Base-by-base conservation (phyloP, 1,140 invertebrate genomes). In the Eumaeus atala region DNA sequence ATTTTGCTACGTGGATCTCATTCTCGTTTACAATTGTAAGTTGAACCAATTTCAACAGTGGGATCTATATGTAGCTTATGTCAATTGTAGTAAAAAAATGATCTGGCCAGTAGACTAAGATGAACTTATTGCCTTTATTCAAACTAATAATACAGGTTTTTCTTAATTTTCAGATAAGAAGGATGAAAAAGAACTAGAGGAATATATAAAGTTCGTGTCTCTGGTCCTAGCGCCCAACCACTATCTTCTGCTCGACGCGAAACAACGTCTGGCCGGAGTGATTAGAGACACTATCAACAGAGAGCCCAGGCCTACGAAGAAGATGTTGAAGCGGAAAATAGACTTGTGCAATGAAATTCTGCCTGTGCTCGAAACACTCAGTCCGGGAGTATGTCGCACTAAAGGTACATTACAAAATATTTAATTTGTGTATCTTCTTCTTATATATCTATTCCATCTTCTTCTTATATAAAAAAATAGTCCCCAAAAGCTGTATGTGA, bases 311-410 rank as follows among this genome's bases (percentile, higher is more conserved):
- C 90, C 89, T 0, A 84, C 85, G 16, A 89, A 85, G 56, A 89
- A 89, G 66, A 73, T 90, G 34, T 89, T 93, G 61, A 70, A 89
- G 42, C 89, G 89, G 44, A 94, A 93, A 87, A 79, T 91, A 12
- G 79, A 90, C 21, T 66, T 93, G 1, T 94, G 92, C 59, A 80
- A 89, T 38, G 91, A 94, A 59, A 72, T 95, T 38, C 59, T 94
- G 10, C 65, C 86, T 8, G 89, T 95, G 0, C 71, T 94, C 0
- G 90, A 92, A 51, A 89, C 90, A 28, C 70, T 95, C 8, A 92
- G 93, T 33, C 93, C 93, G 0, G 94, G 94, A 36, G 91, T 95
- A 66, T 93, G 92, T 9, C 88, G 93, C 50, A 81, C 92, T 0
- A 91, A 91, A 89, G 93, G 92, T 91, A 72, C 55, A 48, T 28